Conservation (phyloP, 2,797 vertebrate species). For the Takifugu ocellatus region DNA sequence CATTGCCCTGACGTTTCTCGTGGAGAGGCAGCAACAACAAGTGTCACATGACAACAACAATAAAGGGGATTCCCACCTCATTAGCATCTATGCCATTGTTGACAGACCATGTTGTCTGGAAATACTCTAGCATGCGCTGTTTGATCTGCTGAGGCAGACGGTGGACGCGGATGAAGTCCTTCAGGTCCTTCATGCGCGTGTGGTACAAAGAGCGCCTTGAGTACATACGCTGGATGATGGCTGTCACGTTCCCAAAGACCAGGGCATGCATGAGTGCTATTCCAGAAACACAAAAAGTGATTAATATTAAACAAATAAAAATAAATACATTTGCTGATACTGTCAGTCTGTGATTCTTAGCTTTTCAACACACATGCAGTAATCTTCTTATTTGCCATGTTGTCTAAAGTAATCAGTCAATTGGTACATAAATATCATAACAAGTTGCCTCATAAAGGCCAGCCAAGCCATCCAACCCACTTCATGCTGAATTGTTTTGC, state of each 20-base stretch:
- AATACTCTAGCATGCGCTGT: conserved; percentile 95
- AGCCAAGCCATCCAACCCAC: conserved; percentile 33
- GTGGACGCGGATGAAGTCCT: conserved; percentile 96
- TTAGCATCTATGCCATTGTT: conserved; percentile 95
- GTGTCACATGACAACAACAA: conserved; percentile 24
- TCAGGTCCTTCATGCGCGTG: conserved; percentile 95
- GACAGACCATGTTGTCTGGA: conserved; percentile 98
- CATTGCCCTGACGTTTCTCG: background rate
- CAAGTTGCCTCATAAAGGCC: conserved; percentile 39
- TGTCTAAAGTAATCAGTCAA: conserved; percentile 39
- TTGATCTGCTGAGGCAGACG: conserved; percentile 91
- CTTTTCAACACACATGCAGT: too few relatives aligned
- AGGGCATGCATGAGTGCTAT: conserved; percentile 95
- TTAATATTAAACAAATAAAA: background rate
- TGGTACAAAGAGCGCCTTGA: conserved; percentile 94
- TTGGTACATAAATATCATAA: conserved; percentile 22
- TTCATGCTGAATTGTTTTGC: conserved; percentile 33
- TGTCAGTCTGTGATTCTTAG: too few relatives aligned
- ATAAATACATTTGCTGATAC: too few relatives aligned
- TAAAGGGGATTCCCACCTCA: conserved; percentile 75
- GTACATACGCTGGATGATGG: conserved; percentile 99
- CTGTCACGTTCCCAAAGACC: conserved; percentile 96
- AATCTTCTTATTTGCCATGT: conserved; percentile 27
- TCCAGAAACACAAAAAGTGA: background rate
- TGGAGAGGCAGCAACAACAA: conserved; percentile 3